Conservation (phyloP, 2,797 vertebrate genomes). For the Sebastes oblongus region DNA sequence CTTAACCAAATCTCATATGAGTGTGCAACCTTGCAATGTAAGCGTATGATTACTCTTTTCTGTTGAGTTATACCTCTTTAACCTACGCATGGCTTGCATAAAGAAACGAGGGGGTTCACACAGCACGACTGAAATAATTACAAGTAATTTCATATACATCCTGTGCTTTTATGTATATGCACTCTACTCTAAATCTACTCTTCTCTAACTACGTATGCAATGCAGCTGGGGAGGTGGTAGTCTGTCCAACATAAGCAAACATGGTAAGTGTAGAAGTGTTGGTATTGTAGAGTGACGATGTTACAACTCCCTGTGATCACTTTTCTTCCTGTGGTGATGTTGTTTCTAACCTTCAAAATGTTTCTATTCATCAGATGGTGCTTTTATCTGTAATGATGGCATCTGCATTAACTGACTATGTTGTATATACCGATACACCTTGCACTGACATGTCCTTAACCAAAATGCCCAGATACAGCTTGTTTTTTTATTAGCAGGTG, state of each 20-base stretch:
- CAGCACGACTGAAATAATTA: not conserved
- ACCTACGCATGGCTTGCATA: not conserved
- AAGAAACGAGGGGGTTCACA: not conserved
- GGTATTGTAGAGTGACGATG: not conserved
- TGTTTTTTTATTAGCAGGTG: not conserved
- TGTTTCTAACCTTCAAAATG: not conserved
- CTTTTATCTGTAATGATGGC: not conserved
- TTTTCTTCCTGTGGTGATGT: not conserved
- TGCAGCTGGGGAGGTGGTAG: not conserved
- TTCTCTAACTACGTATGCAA: not conserved
- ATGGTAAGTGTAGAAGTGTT: not conserved
- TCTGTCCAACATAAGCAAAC: not conserved
- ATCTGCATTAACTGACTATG: not conserved
- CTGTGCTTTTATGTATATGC: not conserved
- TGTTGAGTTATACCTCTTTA: not conserved
- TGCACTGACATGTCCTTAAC: not conserved
- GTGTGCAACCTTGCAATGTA: not conserved
- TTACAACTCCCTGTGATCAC: not conserved
- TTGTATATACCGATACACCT: not conserved
- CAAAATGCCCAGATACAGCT: not conserved
- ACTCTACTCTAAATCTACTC: not conserved
- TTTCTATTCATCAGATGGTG: not conserved
- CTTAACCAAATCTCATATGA: not conserved
- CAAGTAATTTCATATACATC: not conserved
- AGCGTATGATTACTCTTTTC: not conserved